phyloP scores from a whole-genome alignment of 2,888 invertebrate genomes.

The Helicoverpa assulta region DNA sequence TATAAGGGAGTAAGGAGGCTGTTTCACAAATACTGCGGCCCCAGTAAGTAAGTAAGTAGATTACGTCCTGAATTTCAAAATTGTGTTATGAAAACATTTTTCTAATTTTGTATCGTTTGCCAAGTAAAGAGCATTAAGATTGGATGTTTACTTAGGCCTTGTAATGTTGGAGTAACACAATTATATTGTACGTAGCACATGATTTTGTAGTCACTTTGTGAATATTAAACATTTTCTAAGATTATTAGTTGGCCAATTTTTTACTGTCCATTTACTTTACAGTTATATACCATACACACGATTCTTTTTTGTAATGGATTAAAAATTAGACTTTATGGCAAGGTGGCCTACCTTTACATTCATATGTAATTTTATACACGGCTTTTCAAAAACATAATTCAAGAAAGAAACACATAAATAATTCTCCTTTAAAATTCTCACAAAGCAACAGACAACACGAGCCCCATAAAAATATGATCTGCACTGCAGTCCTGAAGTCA shows the following conservation, averaged over 20 bases:
- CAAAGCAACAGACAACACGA: slow-evolving; percentile 18
- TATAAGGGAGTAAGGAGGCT: slow-evolving; percentile 67
- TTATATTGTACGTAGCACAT: slow-evolving; percentile 2
- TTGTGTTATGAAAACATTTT: slow-evolving; percentile 57
- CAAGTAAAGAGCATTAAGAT: slow-evolving; percentile 36
- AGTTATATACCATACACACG: no score
- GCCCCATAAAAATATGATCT: slow-evolving; percentile 28
- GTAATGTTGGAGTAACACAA: slow-evolving; percentile 24
- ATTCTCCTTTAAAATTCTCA: slow-evolving; percentile 10
- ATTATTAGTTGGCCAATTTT: no score
- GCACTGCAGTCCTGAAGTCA: slow-evolving; percentile 44
- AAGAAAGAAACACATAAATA: background rate
- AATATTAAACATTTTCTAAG: background rate
- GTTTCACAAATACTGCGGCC: slow-evolving; percentile 63
- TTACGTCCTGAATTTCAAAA: slow-evolving; percentile 49
- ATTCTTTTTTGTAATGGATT: no score
- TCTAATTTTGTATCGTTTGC: slow-evolving; percentile 51
- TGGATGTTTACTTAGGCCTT: slow-evolving; percentile 16
- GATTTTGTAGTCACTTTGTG: slow-evolving; percentile 8
- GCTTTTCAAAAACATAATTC: background rate
- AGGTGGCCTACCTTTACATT: no score
- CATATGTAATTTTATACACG: no score
- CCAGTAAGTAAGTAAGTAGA: slow-evolving; percentile 65
- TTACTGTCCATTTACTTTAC: no score
- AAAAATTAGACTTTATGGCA: no score